phyloP scores from a whole-genome alignment of 2,888 invertebrate genomes.

The Lochmaea capreae region DNA sequence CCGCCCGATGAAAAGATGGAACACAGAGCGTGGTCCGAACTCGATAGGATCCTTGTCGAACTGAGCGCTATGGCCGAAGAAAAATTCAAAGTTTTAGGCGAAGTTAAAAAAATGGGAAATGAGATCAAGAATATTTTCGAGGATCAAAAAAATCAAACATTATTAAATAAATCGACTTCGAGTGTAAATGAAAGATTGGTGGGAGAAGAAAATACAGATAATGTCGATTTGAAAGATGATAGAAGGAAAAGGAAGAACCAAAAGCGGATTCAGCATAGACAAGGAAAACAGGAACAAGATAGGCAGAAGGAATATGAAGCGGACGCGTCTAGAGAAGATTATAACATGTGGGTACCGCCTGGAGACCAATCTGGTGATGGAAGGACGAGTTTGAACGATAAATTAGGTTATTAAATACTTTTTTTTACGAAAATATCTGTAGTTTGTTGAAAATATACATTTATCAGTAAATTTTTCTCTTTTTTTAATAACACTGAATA shows the following conservation, averaged over 20 bases:
- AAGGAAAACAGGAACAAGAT: constrained; percentile 55
- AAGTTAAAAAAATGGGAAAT: constrained; percentile 51
- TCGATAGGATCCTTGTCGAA: constrained; percentile 52
- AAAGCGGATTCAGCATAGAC: constrained; percentile 58
- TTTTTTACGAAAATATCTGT: neutral
- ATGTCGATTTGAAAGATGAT: constrained; percentile 36
- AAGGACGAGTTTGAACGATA: constrained; percentile 79
- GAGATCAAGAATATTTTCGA: constrained; percentile 53
- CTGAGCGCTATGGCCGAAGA: constrained; percentile 52
- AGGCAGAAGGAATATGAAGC: constrained; percentile 61
- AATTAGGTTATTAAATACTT: constrained; percentile 75
- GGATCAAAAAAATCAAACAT: constrained; percentile 38
- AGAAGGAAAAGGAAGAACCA: constrained; percentile 57
- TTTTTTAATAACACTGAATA: too few relatives aligned
- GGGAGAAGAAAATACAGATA: constrained; percentile 24
- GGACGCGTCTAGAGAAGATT: constrained; percentile 71
- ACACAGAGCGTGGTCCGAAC: constrained; percentile 50
- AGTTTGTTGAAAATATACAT: neutral
- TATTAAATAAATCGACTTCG: too few relatives aligned
- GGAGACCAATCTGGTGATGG: constrained; percentile 82
- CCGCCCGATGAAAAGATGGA: constrained; percentile 46
- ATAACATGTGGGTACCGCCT: constrained; percentile 85
- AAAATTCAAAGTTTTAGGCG: constrained; percentile 52
- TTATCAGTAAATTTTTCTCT: too few relatives aligned
- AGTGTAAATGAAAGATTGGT: constrained; percentile 1